Conservation (phyloP, 64 coral and sea anemone genomes). For the Pachyseris speciosa region DNA sequence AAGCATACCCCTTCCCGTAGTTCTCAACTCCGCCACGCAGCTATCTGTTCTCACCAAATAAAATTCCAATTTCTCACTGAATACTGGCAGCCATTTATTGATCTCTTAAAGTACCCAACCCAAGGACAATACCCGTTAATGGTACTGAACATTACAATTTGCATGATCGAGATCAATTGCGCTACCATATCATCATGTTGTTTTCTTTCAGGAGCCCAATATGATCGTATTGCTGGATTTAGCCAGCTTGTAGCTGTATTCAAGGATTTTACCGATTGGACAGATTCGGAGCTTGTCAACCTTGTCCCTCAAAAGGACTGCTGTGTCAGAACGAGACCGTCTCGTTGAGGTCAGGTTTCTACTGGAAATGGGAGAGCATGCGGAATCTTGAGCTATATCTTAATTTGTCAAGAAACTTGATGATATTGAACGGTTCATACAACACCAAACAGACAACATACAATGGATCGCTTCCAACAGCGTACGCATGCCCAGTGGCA, state of each 20-base stretch:
- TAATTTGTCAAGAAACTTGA: not conserved
- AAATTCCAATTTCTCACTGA: too few species aligned
- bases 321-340: slow-evolving; percentile 6
- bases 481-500: slow-evolving; percentile 12
- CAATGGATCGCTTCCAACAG: slow-evolving; percentile 5
- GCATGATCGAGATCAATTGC: not conserved
- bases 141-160: not conserved
- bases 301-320: not conserved
- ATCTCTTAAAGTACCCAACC: too few species aligned
- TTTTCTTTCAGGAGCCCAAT: slow-evolving; percentile 7
- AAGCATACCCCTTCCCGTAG: too few species aligned
- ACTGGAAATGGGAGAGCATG: not conserved
- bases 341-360: not conserved
- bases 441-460: not conserved
- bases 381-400: not conserved
- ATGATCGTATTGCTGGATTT: slow-evolving; percentile 12
- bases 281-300: slow-evolving; percentile 20
- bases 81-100: too few species aligned
- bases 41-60: too few species aligned
- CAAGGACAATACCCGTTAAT: too few species aligned
- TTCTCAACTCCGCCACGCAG: too few species aligned
- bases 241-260: slow-evolving; percentile 34
- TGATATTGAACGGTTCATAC: slow-evolving; percentile 11
- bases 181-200: not conserved
- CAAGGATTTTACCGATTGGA: slow-evolving; percentile 3